phyloP scores from a whole-genome alignment of 2,888 invertebrate genomes.

The Synergus laeviventris region DNA sequence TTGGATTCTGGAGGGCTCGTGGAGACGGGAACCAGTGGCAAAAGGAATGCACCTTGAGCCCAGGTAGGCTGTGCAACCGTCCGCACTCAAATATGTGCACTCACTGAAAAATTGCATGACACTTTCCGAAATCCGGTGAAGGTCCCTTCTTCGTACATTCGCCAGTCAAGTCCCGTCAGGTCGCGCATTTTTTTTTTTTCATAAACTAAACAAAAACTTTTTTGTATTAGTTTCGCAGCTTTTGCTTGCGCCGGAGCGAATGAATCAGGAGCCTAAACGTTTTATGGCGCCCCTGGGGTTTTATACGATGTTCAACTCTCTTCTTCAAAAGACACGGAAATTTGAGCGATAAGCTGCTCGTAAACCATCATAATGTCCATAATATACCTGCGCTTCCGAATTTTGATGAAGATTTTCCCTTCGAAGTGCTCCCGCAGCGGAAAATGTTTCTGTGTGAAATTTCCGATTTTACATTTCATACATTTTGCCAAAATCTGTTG shows the following conservation, averaged over 20 bases:
- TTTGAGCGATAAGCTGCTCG: conserved; percentile 33
- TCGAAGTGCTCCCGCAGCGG: not conserved
- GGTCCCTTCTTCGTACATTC: not conserved
- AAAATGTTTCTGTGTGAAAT: not conserved
- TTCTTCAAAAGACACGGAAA: conserved; percentile 23
- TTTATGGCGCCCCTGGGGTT: conserved; percentile 38
- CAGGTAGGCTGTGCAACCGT: conserved; percentile 37
- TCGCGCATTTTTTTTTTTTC: not conserved
- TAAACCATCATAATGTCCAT: conserved; percentile 25
- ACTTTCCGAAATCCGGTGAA: conserved; percentile 29
- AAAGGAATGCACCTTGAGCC: conserved; percentile 22
- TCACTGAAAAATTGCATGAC: conserved; percentile 37
- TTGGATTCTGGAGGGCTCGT: not conserved
- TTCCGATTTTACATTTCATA: not conserved
- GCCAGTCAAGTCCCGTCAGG: not conserved
- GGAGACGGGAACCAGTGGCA: conserved; percentile 9
- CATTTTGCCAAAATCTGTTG: too few species aligned
- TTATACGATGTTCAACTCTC: conserved; percentile 11
- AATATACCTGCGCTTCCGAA: conserved; percentile 28
- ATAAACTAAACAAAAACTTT: conserved; percentile 21
- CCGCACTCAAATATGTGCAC: conserved; percentile 10
- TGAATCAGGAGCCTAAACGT: conserved; percentile 23
- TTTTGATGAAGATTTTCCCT: conserved; percentile 18
- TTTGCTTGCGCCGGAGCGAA: conserved; percentile 18
- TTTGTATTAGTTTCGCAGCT: conserved; percentile 26